These are phyloP conservation scores for Vannuccia rotundouncinata DNA, from an alignment of 2,888 invertebrate species.

Conservation along the genomic window DNA sequence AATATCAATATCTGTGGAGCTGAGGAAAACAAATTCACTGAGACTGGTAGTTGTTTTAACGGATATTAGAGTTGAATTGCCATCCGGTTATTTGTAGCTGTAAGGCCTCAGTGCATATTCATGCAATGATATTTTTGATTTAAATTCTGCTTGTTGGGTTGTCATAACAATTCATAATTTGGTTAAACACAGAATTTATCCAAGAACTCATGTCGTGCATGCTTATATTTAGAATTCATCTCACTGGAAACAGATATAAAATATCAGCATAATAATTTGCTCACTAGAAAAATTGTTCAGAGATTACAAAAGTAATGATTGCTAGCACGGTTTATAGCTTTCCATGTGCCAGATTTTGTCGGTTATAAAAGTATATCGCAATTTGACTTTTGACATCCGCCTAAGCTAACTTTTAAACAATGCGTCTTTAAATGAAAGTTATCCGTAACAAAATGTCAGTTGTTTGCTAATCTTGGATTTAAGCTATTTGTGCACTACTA, in stretches of 20 bases:
- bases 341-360: too few relatives aligned
- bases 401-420: neutral
- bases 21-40: neutral
- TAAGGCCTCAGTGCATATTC: neutral
- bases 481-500: neutral
- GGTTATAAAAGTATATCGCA: too few relatives aligned
- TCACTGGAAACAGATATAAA: neutral
- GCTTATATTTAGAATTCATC: neutral
- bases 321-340: too few relatives aligned
- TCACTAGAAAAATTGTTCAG: too few relatives aligned
- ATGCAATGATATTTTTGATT: neutral
- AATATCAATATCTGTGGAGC: neutral
- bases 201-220: neutral
- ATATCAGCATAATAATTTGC: neutral
- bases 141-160: neutral
- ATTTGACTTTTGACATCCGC: neutral
- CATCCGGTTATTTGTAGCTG: neutral
- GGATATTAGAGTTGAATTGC: neutral
- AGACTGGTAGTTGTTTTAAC: neutral
- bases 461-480: neutral
- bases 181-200: neutral
- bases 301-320: neutral
- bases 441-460: too few relatives aligned
- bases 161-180: neutral
- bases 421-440: too few relatives aligned